Evolutionary conservation across 2,888 invertebrate genomes (phyloP).

Genomic region (Tryphoninae sp.): DNA sequence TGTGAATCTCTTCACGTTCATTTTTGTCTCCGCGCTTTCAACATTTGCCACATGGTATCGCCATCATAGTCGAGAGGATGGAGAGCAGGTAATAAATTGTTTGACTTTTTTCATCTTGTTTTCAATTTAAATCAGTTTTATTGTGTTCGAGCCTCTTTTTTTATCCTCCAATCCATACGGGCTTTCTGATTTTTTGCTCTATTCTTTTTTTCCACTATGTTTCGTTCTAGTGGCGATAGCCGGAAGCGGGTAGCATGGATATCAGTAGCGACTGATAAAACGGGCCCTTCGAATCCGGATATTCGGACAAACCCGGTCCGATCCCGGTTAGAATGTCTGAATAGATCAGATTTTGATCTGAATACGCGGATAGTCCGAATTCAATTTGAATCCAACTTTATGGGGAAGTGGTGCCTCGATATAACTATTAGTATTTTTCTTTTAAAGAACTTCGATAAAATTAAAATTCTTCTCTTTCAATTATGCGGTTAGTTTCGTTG

Average conservation of each 20-base stretch:
- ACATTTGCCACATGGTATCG: not conserved
- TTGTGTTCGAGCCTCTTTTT: slow-evolving; percentile 1
- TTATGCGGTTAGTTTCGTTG: too few species aligned
- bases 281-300: too few species aligned
- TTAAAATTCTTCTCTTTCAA: too few species aligned
- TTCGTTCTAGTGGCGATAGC: not conserved
- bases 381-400: too few species aligned
- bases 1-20: slow-evolving; percentile 11
- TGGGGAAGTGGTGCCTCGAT: too few species aligned
- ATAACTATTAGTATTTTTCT: not conserved
- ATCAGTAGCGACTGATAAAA: too few species aligned
- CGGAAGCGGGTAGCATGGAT: too few species aligned
- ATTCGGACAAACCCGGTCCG: too few species aligned
- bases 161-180: not conserved
- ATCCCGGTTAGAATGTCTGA: too few species aligned
- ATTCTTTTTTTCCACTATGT: not conserved
- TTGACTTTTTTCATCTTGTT: slow-evolving; percentile 3
- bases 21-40: not conserved
- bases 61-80: too few species aligned
- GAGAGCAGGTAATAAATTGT: slow-evolving; percentile 35
- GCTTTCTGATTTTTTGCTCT: not conserved
- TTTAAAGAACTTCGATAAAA: not conserved
- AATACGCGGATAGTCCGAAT: too few species aligned
- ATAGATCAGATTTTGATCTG: too few species aligned
- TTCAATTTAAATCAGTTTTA: slow-evolving; percentile 27